Percentiles rank a stretch among this genome's conserved stretches.
Conservation (phyloP, 2,797 vertebrate genomes). For the Trachops cirrhosus region DNA sequence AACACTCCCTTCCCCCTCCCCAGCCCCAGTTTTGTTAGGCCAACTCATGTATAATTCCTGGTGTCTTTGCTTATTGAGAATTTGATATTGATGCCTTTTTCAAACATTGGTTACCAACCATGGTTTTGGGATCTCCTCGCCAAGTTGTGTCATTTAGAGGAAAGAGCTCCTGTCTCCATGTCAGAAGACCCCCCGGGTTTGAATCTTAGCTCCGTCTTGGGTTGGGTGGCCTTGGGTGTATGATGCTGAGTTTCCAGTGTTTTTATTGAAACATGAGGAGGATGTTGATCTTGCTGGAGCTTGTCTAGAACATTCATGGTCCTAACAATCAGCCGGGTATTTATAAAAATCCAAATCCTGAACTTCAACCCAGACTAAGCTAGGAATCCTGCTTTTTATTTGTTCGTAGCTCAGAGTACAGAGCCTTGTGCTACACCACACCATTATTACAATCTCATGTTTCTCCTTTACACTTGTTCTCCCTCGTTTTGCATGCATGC, state of each 20-base stretch:
- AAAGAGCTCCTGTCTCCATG: not conserved
- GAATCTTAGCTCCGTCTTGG: not conserved
- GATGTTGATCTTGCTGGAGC: not conserved
- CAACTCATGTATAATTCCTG: not conserved
- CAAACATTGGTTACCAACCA: not conserved
- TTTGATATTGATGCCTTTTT: not conserved
- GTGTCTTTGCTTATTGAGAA: not conserved
- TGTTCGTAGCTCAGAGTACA: not conserved
- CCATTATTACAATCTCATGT: not conserved
- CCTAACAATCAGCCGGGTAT: not conserved
- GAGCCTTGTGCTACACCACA: not conserved
- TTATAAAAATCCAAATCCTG: not conserved
- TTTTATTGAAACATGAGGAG: not conserved
- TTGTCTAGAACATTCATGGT: not conserved
- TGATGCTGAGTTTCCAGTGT: not conserved
- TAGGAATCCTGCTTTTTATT: not conserved
- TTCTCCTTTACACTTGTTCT: not conserved
- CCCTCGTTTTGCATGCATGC: not conserved
- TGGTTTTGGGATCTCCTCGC: not conserved
- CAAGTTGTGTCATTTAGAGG: not conserved
- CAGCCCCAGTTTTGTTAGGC: not conserved
- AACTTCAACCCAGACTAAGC: not conserved
- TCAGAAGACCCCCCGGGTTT: not conserved
- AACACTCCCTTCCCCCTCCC: not conserved
- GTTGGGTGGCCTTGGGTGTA: not conserved